Conservation (phyloP, 2,888 invertebrate genomes). For the Heterodera filipjevi region DNA sequence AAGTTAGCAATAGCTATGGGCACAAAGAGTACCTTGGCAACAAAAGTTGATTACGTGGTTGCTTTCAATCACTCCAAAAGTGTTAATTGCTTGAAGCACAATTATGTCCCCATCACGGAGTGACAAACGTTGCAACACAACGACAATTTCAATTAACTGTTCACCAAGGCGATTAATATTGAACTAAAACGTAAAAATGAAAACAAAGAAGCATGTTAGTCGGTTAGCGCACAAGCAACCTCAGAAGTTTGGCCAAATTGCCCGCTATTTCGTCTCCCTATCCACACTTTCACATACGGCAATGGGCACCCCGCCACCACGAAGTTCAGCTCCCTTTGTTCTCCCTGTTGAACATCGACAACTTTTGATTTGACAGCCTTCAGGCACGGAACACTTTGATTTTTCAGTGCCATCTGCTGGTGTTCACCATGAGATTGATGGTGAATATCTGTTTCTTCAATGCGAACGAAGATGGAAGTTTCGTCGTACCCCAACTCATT, state of each 20-base stretch:
- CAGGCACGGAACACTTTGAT: conserved; percentile 27
- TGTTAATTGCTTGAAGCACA: conserved; percentile 39
- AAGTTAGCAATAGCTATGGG: too few relatives aligned
- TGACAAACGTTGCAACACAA: conserved; percentile 21
- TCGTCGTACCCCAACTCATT: conserved; percentile 50
- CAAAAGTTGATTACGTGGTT: conserved; percentile 20
- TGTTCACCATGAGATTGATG: too few relatives aligned
- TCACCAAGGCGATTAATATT: conserved; percentile 23
- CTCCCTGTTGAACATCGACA: conserved; percentile 37
- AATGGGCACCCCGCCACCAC: conserved; percentile 36
- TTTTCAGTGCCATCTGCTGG: too few relatives aligned
- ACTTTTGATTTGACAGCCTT: conserved; percentile 23
- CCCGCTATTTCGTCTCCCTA: conserved; percentile 36
- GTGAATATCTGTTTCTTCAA: conserved; percentile 28
- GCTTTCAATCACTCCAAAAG: conserved; percentile 29
- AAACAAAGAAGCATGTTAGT: conserved; percentile 16
- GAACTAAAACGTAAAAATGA: conserved; percentile 33
- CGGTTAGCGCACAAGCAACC: conserved; percentile 1
- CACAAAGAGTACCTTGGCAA: background rate
- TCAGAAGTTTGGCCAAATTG: background rate
- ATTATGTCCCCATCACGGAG: conserved; percentile 25
- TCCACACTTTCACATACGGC: conserved; percentile 32
- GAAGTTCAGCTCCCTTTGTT: conserved; percentile 34
- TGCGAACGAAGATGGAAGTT: conserved; percentile 29
- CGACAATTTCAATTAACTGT: conserved; percentile 29